Evolutionary conservation across 1,140 invertebrate genomes (phyloP).

Genomic region (Thrips palmi): DNA sequence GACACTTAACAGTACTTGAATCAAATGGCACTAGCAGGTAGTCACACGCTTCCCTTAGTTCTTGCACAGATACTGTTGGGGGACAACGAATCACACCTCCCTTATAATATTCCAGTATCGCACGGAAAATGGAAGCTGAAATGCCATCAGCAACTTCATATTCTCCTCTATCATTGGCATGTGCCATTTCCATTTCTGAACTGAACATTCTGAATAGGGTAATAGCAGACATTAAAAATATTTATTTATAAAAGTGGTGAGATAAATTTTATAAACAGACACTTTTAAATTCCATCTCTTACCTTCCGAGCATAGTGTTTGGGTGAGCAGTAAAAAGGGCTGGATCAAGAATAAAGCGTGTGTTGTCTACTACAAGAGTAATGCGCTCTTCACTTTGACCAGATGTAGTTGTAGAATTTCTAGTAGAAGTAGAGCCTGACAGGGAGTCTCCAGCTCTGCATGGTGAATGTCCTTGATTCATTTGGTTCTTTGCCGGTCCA

Average conservation of each 20-base stretch:
- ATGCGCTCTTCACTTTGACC: constrained; percentile 49
- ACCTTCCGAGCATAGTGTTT: constrained; percentile 79
- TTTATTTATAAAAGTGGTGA: constrained; percentile 1
- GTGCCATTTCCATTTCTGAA: constrained; percentile 78
- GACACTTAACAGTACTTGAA: constrained; percentile 86
- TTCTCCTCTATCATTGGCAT: constrained; percentile 89
- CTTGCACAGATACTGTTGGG: constrained; percentile 68
- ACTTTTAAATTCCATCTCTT: constrained; percentile 7
- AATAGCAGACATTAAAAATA: neutral
- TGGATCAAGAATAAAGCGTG: constrained; percentile 70
- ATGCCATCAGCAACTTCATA: constrained; percentile 98
- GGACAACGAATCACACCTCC: constrained; percentile 58
- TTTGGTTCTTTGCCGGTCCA: constrained; percentile 18
- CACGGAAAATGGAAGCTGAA: constrained; percentile 83
- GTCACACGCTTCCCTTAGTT: constrained; percentile 94
- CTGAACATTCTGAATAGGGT: constrained; percentile 71
- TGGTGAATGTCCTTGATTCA: constrained; percentile 10
- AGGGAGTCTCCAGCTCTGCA: constrained; percentile 1
- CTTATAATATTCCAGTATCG: constrained; percentile 92
- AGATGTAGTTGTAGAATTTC: neutral
- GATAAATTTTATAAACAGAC: neutral
- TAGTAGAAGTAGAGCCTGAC: constrained; percentile 3
- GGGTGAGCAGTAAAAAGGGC: constrained; percentile 78
- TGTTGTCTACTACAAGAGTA: constrained; percentile 85
- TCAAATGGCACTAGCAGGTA: constrained; percentile 97